phyloP scores from a whole-genome alignment of 2,797 vertebrate genomes.

The Thunnus albacares region DNA sequence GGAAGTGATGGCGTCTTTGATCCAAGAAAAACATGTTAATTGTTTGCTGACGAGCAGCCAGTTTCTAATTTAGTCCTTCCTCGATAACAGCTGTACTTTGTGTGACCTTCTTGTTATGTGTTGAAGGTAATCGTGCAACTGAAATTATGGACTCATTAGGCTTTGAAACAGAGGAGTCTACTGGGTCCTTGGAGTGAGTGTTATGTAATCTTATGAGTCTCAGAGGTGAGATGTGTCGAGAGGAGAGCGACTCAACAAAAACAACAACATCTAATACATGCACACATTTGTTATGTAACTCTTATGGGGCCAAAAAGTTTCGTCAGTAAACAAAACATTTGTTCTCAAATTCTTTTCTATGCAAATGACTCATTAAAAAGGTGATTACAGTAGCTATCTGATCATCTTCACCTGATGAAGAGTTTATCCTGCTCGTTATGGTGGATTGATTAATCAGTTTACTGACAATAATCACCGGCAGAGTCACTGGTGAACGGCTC shows the following conservation, averaged over 20 bases:
- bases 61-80: background rate
- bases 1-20: background rate
- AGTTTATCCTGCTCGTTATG: conserved; percentile 1
- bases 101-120: conserved; percentile 10
- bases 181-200: conserved; percentile 1
- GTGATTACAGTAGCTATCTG: background rate
- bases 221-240: conserved; percentile 17
- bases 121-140: conserved; percentile 26
- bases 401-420: conserved; percentile 20
- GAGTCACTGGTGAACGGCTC: background rate
- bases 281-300: background rate
- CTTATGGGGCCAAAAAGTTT: background rate
- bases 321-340: background rate
- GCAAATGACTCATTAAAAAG: conserved; percentile 18
- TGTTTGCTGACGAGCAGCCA: conserved; percentile 13
- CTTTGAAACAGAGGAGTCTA: conserved; percentile 4
- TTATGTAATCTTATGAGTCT: conserved; percentile 35
- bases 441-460: conserved; percentile 12
- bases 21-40: background rate
- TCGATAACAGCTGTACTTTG: conserved; percentile 10
- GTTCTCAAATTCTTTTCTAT: conserved; percentile 17
- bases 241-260: background rate
- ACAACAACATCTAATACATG: background rate
- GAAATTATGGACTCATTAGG: conserved; percentile 35
- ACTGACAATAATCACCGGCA: background rate